Percentiles rank a stretch among this genome's conserved stretches.
Evolutionary conservation across 1,140 invertebrate species (phyloP).

Genomic region (Adelges cooleyi): DNA sequence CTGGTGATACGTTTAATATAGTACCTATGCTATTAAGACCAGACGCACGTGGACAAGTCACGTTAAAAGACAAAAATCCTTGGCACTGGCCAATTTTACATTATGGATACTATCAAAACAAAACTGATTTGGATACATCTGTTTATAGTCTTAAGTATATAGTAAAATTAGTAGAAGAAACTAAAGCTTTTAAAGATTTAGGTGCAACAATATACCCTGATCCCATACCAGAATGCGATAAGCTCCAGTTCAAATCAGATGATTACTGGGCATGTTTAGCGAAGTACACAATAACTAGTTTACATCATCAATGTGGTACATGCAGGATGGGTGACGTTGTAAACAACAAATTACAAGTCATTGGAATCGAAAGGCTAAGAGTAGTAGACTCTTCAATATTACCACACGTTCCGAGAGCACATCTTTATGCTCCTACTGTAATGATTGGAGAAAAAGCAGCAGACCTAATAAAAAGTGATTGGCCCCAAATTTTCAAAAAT

Average conservation of each 20-base stretch:
- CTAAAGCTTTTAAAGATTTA: slow-evolving; percentile 48
- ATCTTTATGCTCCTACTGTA: slow-evolving; percentile 57
- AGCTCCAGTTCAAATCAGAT: slow-evolving; percentile 45
- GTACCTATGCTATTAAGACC: slow-evolving; percentile 62
- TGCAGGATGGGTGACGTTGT: slow-evolving; percentile 69
- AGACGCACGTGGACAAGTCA: slow-evolving; percentile 55
- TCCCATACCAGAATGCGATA: slow-evolving; percentile 48
- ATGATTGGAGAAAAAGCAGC: slow-evolving; percentile 83
- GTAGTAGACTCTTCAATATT: slow-evolving; percentile 68
- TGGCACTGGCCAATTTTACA: slow-evolving; percentile 58
- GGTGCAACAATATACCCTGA: slow-evolving; percentile 44
- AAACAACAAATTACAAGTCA: slow-evolving; percentile 53
- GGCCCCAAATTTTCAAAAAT: slow-evolving; percentile 35
- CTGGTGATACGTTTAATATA: slow-evolving; percentile 54
- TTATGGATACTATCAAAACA: slow-evolving; percentile 57
- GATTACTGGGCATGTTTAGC: slow-evolving; percentile 65
- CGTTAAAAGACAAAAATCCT: slow-evolving; percentile 56
- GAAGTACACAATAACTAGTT: slow-evolving; percentile 46
- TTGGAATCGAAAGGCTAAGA: slow-evolving; percentile 54
- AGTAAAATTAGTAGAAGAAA: slow-evolving; percentile 44
- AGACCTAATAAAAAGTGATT: slow-evolving; percentile 59
- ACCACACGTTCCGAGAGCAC: slow-evolving; percentile 55
- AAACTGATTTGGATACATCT: slow-evolving; percentile 52
- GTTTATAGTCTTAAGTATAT: slow-evolving; percentile 54
- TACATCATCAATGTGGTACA: slow-evolving; percentile 49